Evolutionary conservation across 2,888 invertebrate species (phyloP).

Genomic region (Eristalinus sepulchralis): DNA sequence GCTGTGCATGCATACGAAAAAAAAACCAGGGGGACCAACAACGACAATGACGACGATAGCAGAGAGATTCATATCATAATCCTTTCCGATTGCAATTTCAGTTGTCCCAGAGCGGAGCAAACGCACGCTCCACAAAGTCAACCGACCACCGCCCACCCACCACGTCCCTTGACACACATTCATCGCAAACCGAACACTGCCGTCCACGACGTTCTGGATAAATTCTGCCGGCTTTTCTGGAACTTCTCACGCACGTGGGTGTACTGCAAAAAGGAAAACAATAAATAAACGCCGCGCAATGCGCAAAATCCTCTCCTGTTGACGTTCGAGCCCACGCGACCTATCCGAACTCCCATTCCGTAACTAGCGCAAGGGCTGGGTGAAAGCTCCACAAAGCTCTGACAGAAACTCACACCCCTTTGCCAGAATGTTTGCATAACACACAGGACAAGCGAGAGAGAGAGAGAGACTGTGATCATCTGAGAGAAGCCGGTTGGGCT

Average conservation of each 20-base stretch:
- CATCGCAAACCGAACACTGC: slow-evolving; percentile 22
- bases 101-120: slow-evolving; percentile 74
- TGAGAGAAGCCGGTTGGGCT: slow-evolving; percentile 52
- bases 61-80: slow-evolving; percentile 63
- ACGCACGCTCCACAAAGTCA: background rate
- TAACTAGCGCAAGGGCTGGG: slow-evolving; percentile 72
- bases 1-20: background rate
- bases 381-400: slow-evolving; percentile 74
- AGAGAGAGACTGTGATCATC: background rate
- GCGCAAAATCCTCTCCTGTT: slow-evolving; percentile 63
- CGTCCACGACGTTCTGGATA: slow-evolving; percentile 34
- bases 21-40: too few species aligned
- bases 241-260: slow-evolving; percentile 60
- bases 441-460: background rate
- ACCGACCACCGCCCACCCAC: slow-evolving; percentile 1
- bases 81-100: slow-evolving; percentile 77
- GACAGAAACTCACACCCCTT: background rate
- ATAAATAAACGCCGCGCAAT: slow-evolving; percentile 46
- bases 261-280: slow-evolving; percentile 29
- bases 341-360: background rate
- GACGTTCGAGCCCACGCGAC: background rate
- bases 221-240: slow-evolving; percentile 47
- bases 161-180: slow-evolving; percentile 67
- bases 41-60: background rate
- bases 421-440: slow-evolving; percentile 33